phyloP scores from a whole-genome alignment of 2,113 vertebrate genomes.

The Cyprinus carpio region DNA sequence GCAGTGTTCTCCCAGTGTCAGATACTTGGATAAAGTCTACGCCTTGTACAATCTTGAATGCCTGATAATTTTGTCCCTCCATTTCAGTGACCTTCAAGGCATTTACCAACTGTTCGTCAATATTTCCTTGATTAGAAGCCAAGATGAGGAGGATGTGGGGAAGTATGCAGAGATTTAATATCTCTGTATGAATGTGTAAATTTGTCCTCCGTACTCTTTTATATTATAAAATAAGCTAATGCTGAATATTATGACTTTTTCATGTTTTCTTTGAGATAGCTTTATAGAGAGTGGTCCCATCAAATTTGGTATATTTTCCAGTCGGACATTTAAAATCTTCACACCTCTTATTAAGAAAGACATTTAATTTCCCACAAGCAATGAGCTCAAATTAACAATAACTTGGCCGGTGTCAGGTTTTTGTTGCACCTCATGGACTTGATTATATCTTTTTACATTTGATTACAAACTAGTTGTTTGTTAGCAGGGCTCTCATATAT shows the following conservation, averaged over 20 bases:
- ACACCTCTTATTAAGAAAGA: too few species aligned
- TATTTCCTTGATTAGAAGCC: slow-evolving; percentile 19
- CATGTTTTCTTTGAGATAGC: not conserved
- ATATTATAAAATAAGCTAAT: not conserved
- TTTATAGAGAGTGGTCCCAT: too few species aligned
- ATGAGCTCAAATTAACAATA: not conserved
- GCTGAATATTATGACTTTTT: not conserved
- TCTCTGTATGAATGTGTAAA: not conserved
- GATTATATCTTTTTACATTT: not conserved
- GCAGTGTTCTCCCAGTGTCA: not conserved
- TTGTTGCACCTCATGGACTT: not conserved
- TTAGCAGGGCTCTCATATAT: slow-evolving; percentile 5
- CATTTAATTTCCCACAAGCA: not conserved
- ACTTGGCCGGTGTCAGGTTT: not conserved
- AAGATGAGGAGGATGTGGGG: slow-evolving; percentile 4
- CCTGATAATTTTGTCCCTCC: not conserved
- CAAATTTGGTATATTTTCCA: too few species aligned
- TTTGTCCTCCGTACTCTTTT: too few species aligned
- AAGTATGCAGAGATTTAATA: not conserved
- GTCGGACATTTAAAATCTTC: too few species aligned
- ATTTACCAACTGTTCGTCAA: slow-evolving; percentile 24
- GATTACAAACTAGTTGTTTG: not conserved
- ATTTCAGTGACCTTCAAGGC: not conserved
- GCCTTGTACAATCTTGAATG: not conserved
- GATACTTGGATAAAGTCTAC: not conserved